Evolutionary conservation across 2,888 invertebrate genomes (phyloP).

Genomic region (Ochlodes sylvanus): DNA sequence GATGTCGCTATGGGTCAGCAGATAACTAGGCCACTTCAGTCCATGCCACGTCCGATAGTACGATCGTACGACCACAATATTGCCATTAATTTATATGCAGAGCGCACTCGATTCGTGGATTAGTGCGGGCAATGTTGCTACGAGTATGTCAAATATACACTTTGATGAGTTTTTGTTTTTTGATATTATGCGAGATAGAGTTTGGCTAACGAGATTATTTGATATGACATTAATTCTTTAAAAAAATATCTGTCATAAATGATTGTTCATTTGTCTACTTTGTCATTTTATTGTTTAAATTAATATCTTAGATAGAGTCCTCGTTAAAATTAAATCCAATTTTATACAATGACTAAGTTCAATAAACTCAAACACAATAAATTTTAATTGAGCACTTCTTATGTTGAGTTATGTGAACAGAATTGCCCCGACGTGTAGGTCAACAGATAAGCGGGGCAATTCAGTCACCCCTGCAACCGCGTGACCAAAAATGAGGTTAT

Average conservation of each 20-base stretch:
- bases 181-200: too few relatives aligned
- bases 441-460: conserved; percentile 48
- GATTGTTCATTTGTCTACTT: too few relatives aligned
- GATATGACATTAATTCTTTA: too few relatives aligned
- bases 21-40: conserved; percentile 29
- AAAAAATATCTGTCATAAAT: too few relatives aligned
- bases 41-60: conserved; percentile 9
- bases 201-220: too few relatives aligned
- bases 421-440: conserved; percentile 42
- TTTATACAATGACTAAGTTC: background rate
- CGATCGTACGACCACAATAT: conserved; percentile 24
- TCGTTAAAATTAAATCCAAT: background rate
- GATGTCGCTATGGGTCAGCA: conserved; percentile 18
- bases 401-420: background rate
- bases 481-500: conserved; percentile 21
- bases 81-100: conserved; percentile 33
- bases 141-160: background rate
- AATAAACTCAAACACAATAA: background rate
- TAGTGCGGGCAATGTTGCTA: background rate
- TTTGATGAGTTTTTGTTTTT: background rate
- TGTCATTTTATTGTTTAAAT: too few relatives aligned
- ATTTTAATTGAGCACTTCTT: conserved; percentile 2
- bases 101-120: conserved; percentile 5
- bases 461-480: conserved; percentile 42
- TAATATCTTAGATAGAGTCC: background rate